These are phyloP conservation scores for Zeuzera pyrina DNA, from an alignment of 2,888 invertebrate species.

Conservation along the genomic window DNA sequence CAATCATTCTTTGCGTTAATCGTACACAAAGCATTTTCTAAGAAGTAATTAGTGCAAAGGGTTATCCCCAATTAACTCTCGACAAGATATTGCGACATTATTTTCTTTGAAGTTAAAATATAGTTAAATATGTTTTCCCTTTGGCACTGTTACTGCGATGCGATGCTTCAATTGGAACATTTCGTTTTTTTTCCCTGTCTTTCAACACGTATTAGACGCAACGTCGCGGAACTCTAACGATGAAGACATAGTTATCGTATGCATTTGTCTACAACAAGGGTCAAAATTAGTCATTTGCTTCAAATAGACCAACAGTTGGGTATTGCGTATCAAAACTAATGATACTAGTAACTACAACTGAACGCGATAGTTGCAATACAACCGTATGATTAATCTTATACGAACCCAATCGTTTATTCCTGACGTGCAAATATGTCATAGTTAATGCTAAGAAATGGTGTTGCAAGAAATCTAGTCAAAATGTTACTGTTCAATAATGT, in stretches of 20 bases:
- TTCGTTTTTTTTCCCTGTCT: not conserved
- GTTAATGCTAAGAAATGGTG: slow-evolving; percentile 18
- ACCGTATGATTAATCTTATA: slow-evolving; percentile 44
- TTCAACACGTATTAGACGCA: slow-evolving; percentile 9
- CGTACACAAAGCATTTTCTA: too few relatives aligned
- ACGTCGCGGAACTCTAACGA: slow-evolving; percentile 10
- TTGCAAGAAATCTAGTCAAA: too few relatives aligned
- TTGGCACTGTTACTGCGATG: slow-evolving; percentile 17
- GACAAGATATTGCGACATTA: too few relatives aligned
- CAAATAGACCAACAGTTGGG: slow-evolving; percentile 52
- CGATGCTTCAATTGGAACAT: not conserved
- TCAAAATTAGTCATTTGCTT: slow-evolving; percentile 34
- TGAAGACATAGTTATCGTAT: not conserved
- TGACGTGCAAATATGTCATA: slow-evolving; percentile 27
- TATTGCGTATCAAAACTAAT: slow-evolving; percentile 58
- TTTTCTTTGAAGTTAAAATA: too few relatives aligned
- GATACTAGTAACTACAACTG: too few relatives aligned
- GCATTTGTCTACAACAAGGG: slow-evolving; percentile 26
- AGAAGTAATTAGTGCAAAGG: too few relatives aligned
- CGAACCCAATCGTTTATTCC: slow-evolving; percentile 38
- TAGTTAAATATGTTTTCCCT: slow-evolving; percentile 31
- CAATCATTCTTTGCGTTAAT: too few relatives aligned
- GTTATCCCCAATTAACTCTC: too few relatives aligned
- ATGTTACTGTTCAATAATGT: too few relatives aligned
- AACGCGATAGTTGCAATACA: slow-evolving; percentile 37